Evolutionary conservation across 2,113 vertebrate species (phyloP).

Genomic region (Cheilinus undulatus): DNA sequence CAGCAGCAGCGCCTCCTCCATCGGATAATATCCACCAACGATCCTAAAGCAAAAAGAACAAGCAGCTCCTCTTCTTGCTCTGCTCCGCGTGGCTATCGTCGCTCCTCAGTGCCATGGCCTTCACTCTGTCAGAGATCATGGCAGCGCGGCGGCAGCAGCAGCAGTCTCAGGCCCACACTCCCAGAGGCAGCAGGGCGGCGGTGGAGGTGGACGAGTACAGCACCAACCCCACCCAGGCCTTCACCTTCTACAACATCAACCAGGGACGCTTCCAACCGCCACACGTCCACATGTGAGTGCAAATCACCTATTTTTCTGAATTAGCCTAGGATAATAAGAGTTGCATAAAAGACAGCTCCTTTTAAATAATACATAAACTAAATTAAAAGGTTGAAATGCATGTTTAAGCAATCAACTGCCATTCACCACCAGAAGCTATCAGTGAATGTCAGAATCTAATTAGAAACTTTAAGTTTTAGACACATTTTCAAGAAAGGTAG

Average conservation of each 20-base stretch:
- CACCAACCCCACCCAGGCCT: slow-evolving; percentile 97
- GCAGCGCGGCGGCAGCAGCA: slow-evolving; percentile 91
- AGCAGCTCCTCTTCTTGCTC: not conserved
- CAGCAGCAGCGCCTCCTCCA: slow-evolving; percentile 7
- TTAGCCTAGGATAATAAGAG: no score
- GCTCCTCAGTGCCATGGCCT: slow-evolving; percentile 87
- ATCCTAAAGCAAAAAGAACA: not conserved
- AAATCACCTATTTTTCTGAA: no score
- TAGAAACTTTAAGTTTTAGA: no score
- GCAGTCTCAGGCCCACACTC: slow-evolving; percentile 67
- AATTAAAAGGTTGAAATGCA: no score
- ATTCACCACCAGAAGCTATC: no score
- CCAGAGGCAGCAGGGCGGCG: slow-evolving; percentile 85
- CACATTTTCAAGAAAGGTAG: no score
- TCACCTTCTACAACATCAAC: slow-evolving; percentile 99
- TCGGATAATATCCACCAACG: not conserved
- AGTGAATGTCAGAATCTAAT: no score
- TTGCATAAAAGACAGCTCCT: no score
- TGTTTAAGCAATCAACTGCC: no score
- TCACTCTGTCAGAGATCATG: slow-evolving; percentile 95
- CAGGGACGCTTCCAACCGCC: slow-evolving; percentile 98
- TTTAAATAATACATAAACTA: no score
- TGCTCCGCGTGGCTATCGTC: slow-evolving; percentile 4
- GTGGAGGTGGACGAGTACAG: slow-evolving; percentile 98
- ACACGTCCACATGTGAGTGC: slow-evolving; percentile 95